These are phyloP conservation scores for Acromyrmex echinatior DNA, from an alignment of 1,140 invertebrate species.

Conservation along the genomic window DNA sequence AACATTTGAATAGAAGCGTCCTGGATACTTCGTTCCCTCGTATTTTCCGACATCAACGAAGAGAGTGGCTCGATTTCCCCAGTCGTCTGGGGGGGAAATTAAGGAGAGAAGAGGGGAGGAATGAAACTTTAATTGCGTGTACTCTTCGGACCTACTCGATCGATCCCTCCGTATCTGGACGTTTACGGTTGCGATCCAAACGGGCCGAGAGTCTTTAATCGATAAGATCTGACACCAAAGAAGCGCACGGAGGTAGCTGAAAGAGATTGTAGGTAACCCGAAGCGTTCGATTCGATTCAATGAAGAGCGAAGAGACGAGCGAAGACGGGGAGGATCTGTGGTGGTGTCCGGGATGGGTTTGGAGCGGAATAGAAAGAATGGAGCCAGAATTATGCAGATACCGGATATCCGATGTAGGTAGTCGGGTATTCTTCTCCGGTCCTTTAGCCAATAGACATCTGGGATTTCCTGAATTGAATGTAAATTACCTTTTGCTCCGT, in stretches of 20 bases:
- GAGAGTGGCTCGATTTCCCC: constrained; percentile 65
- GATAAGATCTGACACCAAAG: constrained; percentile 46
- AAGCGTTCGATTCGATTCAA: constrained; percentile 59
- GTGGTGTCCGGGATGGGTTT: constrained; percentile 53
- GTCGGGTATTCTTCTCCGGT: constrained; percentile 79
- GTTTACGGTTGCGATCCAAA: constrained; percentile 31
- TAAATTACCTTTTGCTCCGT: constrained; percentile 82
- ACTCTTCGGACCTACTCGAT: constrained; percentile 67
- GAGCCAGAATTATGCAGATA: constrained; percentile 81
- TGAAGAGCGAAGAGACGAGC: constrained; percentile 14
- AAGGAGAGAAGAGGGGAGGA: constrained; percentile 70
- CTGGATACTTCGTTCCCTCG: constrained; percentile 38
- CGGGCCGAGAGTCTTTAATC: background rate
- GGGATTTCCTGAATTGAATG: constrained; percentile 83
- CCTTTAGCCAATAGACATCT: constrained; percentile 80
- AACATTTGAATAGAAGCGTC: constrained; percentile 71
- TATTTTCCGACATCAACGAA: constrained; percentile 2
- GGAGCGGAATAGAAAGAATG: constrained; percentile 67
- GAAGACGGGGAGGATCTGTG: background rate
- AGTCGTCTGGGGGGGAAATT: constrained; percentile 61
- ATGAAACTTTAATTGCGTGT: constrained; percentile 84
- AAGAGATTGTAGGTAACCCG: background rate
- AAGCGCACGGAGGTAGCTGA: background rate
- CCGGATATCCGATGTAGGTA: constrained; percentile 76
- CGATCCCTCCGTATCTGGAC: constrained; percentile 27